A percentile compares a stretch with the other conserved stretches of the same genome.
phyloP scores from a whole-genome alignment of 2,113 vertebrate species.

The Paracanthobrama guichenoti region DNA sequence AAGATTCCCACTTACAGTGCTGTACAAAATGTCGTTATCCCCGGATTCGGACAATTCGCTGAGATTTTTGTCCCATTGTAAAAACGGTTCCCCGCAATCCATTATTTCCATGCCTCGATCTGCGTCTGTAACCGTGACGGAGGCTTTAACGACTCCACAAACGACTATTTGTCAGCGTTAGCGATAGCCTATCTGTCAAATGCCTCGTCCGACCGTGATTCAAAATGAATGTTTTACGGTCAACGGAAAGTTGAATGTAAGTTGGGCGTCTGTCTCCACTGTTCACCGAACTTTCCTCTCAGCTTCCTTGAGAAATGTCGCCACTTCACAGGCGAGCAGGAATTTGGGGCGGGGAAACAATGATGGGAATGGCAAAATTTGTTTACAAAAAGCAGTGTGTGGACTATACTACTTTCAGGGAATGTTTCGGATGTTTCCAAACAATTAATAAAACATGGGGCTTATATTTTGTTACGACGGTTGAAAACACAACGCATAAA shows the following conservation, averaged over 20 bases:
- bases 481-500: not conserved
- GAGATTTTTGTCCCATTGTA: constrained; percentile 86
- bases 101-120: constrained; percentile 81
- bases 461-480: not conserved
- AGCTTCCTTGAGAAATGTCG: constrained; percentile 48
- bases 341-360: constrained; percentile 56
- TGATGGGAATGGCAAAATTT: constrained; percentile 27
- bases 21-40: constrained; percentile 85
- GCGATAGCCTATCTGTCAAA: not conserved
- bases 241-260: constrained; percentile 14
- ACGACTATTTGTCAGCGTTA: not conserved
- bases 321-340: constrained; percentile 53
- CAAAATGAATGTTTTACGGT: not conserved
- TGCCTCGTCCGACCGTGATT: not conserved
- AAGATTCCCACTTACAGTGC: constrained; percentile 80
- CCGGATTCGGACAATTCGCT: constrained; percentile 92
- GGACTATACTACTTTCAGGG: not conserved
- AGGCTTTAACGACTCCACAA: not conserved
- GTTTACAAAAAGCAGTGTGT: not conserved
- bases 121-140: not conserved
- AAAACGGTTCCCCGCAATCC: constrained; percentile 32
- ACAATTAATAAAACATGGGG: not conserved
- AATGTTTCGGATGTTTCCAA: not conserved
- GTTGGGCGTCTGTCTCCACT: not conserved
- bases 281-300: constrained; percentile 25